phyloP scores from a whole-genome alignment of 2,113 vertebrate species.

The Pomatostomus ruficeps region DNA sequence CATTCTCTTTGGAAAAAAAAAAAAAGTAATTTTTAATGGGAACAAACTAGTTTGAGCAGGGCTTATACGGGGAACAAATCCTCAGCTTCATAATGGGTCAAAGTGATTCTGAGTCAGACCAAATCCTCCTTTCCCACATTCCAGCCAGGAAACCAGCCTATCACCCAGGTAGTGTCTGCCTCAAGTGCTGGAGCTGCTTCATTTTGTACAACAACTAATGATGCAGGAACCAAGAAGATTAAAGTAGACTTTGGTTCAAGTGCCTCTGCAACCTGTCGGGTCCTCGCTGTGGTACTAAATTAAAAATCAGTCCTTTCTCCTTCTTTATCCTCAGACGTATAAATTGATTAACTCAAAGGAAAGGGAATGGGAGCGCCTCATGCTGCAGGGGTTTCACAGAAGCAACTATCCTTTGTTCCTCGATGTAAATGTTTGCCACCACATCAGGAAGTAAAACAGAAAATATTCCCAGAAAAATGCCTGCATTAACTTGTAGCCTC shows the following conservation, averaged over 20 bases:
- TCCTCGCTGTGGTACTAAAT: not conserved
- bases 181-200: not conserved
- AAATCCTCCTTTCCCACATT: not conserved
- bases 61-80: not conserved
- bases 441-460: not conserved
- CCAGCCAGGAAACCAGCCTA: not conserved
- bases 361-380: not conserved
- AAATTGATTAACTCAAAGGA: not conserved
- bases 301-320: not conserved
- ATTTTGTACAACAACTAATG: not conserved
- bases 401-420: not conserved
- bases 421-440: not conserved
- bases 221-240: not conserved
- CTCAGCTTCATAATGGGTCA: not conserved
- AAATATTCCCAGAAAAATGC: not conserved
- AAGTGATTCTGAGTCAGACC: not conserved
- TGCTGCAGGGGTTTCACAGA: not conserved
- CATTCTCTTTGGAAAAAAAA: rapidly evolving
- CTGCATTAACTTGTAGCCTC: not conserved
- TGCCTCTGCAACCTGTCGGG: not conserved
- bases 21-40: not conserved
- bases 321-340: not conserved
- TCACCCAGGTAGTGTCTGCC: not conserved
- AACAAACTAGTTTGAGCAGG: not conserved
- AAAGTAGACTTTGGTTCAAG: not conserved